Conservation (phyloP, 2,113 vertebrate species). For the Paralichthys olivaceus region DNA sequence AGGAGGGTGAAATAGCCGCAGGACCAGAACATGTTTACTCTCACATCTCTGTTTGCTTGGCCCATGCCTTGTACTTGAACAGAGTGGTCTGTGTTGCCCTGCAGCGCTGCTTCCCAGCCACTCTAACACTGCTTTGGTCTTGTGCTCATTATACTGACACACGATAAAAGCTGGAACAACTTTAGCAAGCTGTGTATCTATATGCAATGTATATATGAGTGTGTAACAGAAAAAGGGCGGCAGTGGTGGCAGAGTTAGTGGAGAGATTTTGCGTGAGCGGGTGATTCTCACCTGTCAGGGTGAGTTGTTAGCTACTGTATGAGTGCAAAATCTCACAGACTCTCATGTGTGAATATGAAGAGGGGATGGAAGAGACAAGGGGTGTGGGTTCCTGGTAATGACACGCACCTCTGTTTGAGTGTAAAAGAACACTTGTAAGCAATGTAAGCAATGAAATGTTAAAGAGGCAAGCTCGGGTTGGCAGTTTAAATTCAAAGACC, state of each 20-base stretch:
- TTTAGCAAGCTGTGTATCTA: constrained; percentile 33
- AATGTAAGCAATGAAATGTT: constrained; percentile 29
- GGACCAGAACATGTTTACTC: constrained; percentile 75
- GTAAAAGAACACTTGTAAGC: constrained; percentile 32
- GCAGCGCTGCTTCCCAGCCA: constrained; percentile 60
- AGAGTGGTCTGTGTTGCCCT: constrained; percentile 69
- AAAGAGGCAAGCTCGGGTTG: constrained; percentile 21
- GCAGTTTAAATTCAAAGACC: constrained; percentile 43
- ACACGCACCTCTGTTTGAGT: constrained; percentile 41
- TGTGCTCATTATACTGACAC: constrained; percentile 61
- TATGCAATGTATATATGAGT: constrained; percentile 19
- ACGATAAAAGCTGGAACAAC: constrained; percentile 44
- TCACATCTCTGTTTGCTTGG: constrained; percentile 77
- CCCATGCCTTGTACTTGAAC: constrained; percentile 69
- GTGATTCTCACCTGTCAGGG: constrained; percentile 78
- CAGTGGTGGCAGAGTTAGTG: constrained; percentile 34
- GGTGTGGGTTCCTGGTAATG: constrained; percentile 44
- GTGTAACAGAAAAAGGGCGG: constrained; percentile 13
- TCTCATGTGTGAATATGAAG: constrained; percentile 77
- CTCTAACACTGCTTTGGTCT: constrained; percentile 43
- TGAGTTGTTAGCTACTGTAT: constrained; percentile 75
- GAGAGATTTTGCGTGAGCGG: constrained; percentile 59
- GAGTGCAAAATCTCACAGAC: constrained; percentile 77
- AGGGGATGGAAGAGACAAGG: constrained; percentile 14
- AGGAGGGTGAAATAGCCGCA: constrained; percentile 75